Evolutionary conservation across 23 tunicate genomes (phyloP).

Genomic region (Botrylloides violaceus): DNA sequence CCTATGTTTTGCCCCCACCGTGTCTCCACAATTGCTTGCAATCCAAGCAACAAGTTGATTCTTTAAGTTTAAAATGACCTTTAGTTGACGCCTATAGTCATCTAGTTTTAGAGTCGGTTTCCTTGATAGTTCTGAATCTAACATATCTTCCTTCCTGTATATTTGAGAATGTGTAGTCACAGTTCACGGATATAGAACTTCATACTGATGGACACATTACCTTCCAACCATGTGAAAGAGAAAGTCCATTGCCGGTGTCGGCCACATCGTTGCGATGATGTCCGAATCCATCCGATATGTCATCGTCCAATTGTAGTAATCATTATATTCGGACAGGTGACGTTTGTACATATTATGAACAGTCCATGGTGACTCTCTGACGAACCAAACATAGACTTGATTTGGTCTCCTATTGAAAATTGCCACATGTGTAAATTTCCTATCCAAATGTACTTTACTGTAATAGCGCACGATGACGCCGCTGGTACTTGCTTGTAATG

Average conservation of each 20-base stretch:
- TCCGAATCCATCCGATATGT: constrained; percentile 35
- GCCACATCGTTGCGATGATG: constrained; percentile 23
- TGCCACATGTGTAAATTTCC: background rate
- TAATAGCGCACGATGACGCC: no score
- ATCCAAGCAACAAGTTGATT: constrained; percentile 30
- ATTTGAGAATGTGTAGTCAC: no score
- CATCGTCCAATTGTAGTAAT: constrained; percentile 52
- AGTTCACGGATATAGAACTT: no score
- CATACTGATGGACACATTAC: background rate
- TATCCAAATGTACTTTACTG: no score
- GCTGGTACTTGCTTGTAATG: no score
- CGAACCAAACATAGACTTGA: constrained; percentile 52
- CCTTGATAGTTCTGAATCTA: background rate
- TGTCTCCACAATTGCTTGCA: constrained; percentile 34
- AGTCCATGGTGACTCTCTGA: constrained; percentile 31
- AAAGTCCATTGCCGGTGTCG: constrained; percentile 31
- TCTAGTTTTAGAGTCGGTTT: background rate
- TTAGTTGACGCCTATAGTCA: background rate
- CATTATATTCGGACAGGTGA: constrained; percentile 12
- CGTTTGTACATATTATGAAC: constrained; percentile 16
- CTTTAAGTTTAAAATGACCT: background rate
- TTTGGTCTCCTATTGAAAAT: background rate
- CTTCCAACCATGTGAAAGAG: constrained; percentile 33
- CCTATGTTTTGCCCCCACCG: constrained; percentile 20
- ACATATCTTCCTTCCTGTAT: constrained; percentile 6